Evolutionary conservation across 2,888 invertebrate genomes (phyloP).

Genomic region (Mimachlamys varia): DNA sequence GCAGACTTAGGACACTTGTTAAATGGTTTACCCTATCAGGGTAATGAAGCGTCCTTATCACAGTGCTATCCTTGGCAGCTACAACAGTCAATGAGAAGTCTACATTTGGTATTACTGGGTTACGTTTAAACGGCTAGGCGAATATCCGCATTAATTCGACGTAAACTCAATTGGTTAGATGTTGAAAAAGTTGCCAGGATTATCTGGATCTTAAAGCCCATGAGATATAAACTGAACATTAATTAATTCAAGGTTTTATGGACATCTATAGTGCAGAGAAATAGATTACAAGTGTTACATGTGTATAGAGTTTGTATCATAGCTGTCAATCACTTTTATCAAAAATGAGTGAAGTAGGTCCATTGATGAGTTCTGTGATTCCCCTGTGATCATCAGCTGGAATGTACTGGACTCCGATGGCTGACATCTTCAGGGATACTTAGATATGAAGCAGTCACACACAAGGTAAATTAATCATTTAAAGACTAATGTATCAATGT

Average conservation of each 20-base stretch:
- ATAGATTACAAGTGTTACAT: background rate
- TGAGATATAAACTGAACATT: background rate
- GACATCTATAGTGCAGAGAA: background rate
- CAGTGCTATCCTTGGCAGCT: background rate
- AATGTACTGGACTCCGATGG: background rate
- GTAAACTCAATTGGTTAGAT: background rate
- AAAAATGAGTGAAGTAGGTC: background rate
- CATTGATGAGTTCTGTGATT: background rate
- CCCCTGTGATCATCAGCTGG: background rate
- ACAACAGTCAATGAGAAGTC: constrained; percentile 15
- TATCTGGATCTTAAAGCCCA: background rate
- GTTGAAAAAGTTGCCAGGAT: background rate
- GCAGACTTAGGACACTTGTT: constrained; percentile 4
- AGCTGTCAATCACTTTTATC: constrained; percentile 19
- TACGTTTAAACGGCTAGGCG: background rate
- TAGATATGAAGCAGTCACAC: background rate
- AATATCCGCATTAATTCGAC: background rate
- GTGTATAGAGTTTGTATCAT: background rate
- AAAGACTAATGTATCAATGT: too few species aligned
- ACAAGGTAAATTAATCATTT: background rate
- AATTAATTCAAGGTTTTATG: background rate
- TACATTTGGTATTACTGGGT: background rate
- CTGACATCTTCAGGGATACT: background rate
- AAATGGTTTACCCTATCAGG: constrained; percentile 15
- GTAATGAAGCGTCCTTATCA: constrained; percentile 13